Conservation (phyloP, 2,113 vertebrate genomes). For the Eptesicus fuscus region DNA sequence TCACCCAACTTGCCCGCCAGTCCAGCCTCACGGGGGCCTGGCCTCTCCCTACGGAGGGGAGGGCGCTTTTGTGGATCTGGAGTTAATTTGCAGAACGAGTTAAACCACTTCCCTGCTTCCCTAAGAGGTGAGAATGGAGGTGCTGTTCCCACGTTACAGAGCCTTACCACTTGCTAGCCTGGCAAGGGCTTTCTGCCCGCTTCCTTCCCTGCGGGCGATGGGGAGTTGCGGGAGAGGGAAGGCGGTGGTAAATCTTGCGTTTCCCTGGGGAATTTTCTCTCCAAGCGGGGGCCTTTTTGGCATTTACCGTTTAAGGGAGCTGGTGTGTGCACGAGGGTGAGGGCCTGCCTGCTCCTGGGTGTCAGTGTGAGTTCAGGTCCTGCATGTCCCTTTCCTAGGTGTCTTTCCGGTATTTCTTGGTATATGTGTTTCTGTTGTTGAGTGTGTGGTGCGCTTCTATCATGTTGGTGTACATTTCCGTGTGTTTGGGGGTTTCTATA, state of each 20-base stretch:
- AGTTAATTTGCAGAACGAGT: constrained; percentile 61
- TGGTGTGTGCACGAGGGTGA: neutral
- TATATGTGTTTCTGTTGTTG: neutral
- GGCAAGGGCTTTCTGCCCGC: neutral
- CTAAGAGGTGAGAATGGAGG: constrained; percentile 38
- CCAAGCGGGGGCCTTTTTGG: neutral
- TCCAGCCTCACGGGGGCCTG: neutral
- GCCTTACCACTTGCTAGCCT: neutral
- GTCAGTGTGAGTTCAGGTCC: neutral
- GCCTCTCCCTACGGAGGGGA: neutral
- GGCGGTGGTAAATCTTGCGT: neutral
- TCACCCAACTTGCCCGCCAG: neutral
- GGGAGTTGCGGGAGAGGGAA: neutral
- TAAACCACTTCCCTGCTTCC: constrained; percentile 62
- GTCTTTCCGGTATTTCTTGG: neutral
- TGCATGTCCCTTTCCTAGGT: neutral
- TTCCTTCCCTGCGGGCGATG: neutral
- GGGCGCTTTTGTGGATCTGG: neutral
- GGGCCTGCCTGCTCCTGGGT: neutral
- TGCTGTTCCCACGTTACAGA: constrained; percentile 19
- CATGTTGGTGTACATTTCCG: neutral
- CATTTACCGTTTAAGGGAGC: neutral
- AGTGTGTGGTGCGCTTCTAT: neutral
- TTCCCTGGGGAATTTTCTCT: neutral
- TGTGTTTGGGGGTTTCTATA: neutral